phyloP scores from a whole-genome alignment of 2,797 vertebrate genomes.

The Setipinna tenuifilis region DNA sequence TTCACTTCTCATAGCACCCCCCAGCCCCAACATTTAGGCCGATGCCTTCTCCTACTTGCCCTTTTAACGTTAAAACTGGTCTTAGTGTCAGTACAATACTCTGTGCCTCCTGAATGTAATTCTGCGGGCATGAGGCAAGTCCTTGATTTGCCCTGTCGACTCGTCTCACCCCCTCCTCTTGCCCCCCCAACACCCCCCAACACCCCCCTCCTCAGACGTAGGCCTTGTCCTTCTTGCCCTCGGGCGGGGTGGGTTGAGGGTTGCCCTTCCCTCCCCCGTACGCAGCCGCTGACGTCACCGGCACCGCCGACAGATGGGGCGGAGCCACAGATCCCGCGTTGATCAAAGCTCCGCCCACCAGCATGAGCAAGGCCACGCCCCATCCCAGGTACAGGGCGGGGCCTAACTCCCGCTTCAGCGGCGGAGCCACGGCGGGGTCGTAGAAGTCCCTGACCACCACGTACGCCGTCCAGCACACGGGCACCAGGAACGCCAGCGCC shows the following conservation, averaged over 20 bases:
- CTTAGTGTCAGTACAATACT: too few species aligned
- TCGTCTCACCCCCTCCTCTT: not conserved
- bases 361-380: constrained; percentile 67
- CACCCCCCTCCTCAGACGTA: constrained; percentile 67
- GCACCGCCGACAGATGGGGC: constrained; percentile 13
- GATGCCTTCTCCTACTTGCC: too few species aligned
- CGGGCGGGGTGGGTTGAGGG: constrained; percentile 48
- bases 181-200: constrained; percentile 55
- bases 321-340: constrained; percentile 64
- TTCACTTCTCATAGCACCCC: too few species aligned
- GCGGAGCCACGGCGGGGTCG: constrained; percentile 66
- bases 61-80: too few species aligned
- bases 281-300: not conserved
- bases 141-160: too few species aligned
- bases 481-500: constrained; percentile 67
- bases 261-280: constrained; percentile 55
- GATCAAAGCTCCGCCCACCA: constrained; percentile 70
- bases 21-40: too few species aligned
- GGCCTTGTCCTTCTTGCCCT: constrained; percentile 66
- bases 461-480: constrained; percentile 71
- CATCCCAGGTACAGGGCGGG: constrained; percentile 76
- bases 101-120: too few species aligned
- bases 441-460: constrained; percentile 73
- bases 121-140: too few species aligned
- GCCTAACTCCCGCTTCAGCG: constrained; percentile 75